These are phyloP conservation scores for Pseudorasbora parva DNA, from an alignment of 2,113 vertebrate species.

Conservation along the genomic window DNA sequence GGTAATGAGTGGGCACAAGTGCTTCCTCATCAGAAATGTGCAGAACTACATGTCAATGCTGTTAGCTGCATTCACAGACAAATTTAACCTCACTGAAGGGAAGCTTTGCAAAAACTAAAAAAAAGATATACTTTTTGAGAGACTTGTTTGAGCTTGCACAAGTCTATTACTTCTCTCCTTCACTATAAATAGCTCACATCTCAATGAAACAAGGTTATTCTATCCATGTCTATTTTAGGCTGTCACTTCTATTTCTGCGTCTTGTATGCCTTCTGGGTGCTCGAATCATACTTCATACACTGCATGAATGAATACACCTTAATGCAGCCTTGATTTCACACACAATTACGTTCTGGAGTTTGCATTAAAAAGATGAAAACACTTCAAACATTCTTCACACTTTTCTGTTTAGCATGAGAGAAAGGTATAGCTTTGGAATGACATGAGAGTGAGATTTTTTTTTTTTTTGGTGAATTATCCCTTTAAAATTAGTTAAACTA, in stretches of 20 bases:
- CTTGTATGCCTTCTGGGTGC: constrained; percentile 49
- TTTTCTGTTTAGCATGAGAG: too few species aligned
- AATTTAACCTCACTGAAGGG: neutral
- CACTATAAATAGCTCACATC: constrained; percentile 75
- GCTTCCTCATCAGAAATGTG: constrained; percentile 40
- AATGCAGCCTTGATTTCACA: neutral
- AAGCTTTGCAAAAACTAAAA: neutral
- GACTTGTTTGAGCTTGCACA: neutral
- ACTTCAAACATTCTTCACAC: too few species aligned
- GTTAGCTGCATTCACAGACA: neutral
- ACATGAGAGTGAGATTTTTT: neutral
- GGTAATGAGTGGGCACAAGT: constrained; percentile 36
- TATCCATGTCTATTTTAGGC: constrained; percentile 68
- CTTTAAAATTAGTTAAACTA: neutral
- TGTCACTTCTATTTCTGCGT: constrained; percentile 64
- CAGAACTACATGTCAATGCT: neutral
- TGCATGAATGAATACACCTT: neutral
- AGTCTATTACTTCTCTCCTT: constrained; percentile 67
- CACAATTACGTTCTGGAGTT: neutral
- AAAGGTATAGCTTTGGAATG: neutral
- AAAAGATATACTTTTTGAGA: neutral
- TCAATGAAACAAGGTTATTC: constrained; percentile 76
- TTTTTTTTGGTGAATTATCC: neutral
- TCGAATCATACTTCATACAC: neutral
- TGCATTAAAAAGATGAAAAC: too few species aligned